phyloP scores from a whole-genome alignment of 2,888 invertebrate genomes.

The Caenorhabditis sulstoni region DNA sequence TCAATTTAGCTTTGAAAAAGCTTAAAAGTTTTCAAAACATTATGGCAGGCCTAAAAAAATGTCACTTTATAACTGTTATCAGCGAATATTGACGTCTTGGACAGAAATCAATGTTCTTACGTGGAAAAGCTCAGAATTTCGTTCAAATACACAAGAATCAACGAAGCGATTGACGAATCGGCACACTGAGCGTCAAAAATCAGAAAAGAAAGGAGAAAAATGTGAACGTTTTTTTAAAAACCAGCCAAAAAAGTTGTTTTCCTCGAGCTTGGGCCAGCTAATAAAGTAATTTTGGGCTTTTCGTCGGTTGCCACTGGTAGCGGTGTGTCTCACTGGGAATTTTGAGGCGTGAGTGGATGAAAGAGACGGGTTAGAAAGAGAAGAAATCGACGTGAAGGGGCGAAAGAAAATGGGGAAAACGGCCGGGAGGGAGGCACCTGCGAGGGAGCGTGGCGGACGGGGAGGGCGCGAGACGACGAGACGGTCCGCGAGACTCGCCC shows the following conservation, averaged over 20 bases:
- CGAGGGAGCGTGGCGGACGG: neutral
- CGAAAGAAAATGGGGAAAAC: slow-evolving; percentile 2
- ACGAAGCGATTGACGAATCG: no score
- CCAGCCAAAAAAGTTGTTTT: neutral
- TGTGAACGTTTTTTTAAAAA: no score
- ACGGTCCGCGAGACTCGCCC: slow-evolving; percentile 13
- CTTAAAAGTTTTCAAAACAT: no score
- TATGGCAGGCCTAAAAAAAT: no score
- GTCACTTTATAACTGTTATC: no score
- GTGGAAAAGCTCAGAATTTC: no score
- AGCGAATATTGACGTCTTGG: no score
- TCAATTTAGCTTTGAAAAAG: no score
- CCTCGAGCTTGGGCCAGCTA: neutral
- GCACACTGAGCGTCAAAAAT: neutral
- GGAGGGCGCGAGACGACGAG: slow-evolving; percentile 19
- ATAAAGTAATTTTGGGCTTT: no score
- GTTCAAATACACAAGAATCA: no score
- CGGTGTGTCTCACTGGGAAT: slow-evolving; percentile 11
- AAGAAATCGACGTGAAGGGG: slow-evolving; percentile 32
- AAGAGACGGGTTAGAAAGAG: slow-evolving; percentile 5
- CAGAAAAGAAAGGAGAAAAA: neutral
- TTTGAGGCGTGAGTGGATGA: slow-evolving; percentile 16
- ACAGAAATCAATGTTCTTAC: no score
- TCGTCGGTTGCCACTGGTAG: slow-evolving; percentile 20
- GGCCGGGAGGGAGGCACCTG: slow-evolving; percentile 5